Evolutionary conservation across 2,888 invertebrate species (phyloP), one percentile per base, ranked within the genome.

Genomic region (Eupeodes latifasciatus): DNA sequence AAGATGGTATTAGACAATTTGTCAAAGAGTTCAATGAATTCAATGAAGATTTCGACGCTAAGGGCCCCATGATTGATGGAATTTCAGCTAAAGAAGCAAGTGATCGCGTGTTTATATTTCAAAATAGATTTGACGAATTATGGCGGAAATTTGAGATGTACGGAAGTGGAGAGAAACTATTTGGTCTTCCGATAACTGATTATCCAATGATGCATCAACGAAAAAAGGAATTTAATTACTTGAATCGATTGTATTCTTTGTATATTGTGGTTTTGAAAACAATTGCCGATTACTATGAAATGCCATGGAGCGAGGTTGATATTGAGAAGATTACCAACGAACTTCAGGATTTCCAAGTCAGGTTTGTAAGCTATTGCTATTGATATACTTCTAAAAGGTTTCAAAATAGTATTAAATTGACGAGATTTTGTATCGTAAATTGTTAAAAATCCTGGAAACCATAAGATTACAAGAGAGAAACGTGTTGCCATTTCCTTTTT

Each of bases 1-100:
- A 95, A 1, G 95, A 95, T 59, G 97, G 97, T 16, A 96, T 97
- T 11, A 92, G 94, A 0, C 94, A 95, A 53, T 97, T 97, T 91
- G 94, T 94, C 53, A 92, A 93, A 19, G 96, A 96, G 83, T 96
- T 97, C 4, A 92, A 95, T 36, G 94, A 95, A 80, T 97, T 97
- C 91, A 96, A 97, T 91, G 92, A 91, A 0, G 97, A 97, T 91
- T 97, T 96, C 91, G 96, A 96, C 16, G 91, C 94, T n/a, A 95
- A 95, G 91, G 98, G 98, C 1, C 98, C 98, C 0, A 97, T 98
- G 97, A 95, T 96, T 1, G 95, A 96, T 6, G 98, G 97, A 1
- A 95, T 98, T 44, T 94, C 96, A 0, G 97, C 98, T 0, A 95
- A 96, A 90, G 98, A 98, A 93, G 98, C 98, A 27, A 97, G 97